These are phyloP conservation scores for Brachionus plicatilis DNA, from an alignment of 1,140 invertebrate genomes.

Conservation along the genomic window DNA sequence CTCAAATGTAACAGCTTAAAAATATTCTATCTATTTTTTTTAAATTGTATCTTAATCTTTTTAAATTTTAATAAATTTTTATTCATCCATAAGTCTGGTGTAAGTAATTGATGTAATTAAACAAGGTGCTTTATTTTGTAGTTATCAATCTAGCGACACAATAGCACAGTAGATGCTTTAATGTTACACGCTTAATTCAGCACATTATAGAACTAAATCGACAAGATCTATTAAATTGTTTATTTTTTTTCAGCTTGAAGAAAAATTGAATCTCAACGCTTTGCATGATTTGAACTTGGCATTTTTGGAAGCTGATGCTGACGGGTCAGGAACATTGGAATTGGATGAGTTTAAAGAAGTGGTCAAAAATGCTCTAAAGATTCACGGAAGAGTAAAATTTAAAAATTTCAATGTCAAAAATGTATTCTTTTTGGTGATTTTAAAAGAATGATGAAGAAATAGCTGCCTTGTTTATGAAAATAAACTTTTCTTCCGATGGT, in stretches of 20 bases:
- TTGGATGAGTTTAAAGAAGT: constrained; percentile 52
- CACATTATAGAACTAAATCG: background rate
- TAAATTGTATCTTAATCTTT: background rate
- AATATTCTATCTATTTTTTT: background rate
- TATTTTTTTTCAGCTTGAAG: constrained; percentile 49
- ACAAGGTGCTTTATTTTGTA: constrained; percentile 41
- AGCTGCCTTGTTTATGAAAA: constrained; percentile 54
- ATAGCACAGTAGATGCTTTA: background rate
- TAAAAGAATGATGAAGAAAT: constrained; percentile 50
- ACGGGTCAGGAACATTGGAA: constrained; percentile 49
- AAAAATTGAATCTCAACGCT: constrained; percentile 52
- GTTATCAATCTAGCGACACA: background rate
- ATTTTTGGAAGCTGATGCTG: constrained; percentile 49
- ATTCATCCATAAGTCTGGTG: background rate
- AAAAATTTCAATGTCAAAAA: background rate
- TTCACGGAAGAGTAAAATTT: constrained; percentile 11
- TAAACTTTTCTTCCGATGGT: constrained; percentile 54
- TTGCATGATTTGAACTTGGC: constrained; percentile 51
- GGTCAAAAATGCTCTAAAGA: constrained; percentile 44
- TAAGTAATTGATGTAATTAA: constrained; percentile 40
- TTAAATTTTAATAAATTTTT: constrained; percentile 3
- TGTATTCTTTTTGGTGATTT: background rate
- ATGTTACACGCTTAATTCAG: background rate
- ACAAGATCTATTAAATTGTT: background rate
- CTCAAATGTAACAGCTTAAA: background rate